Conservation (phyloP, 2,888 invertebrate species). For the Ephialtes manifestator region DNA sequence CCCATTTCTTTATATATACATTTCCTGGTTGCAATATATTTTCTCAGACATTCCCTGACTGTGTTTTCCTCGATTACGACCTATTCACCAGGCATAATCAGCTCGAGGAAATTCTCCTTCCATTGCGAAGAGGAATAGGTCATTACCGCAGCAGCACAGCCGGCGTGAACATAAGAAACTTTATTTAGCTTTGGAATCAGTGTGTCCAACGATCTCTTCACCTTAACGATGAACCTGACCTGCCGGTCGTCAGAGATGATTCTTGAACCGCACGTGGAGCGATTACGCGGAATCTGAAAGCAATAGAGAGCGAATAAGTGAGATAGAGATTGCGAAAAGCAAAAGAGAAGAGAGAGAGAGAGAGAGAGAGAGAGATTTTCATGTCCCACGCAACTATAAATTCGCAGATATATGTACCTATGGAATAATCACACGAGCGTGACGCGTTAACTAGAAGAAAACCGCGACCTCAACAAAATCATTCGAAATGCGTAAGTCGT, state of each 20-base stretch:
- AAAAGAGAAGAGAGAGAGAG: background rate
- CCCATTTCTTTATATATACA: background rate
- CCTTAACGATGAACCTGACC: slow-evolving; percentile 38
- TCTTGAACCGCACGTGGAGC: slow-evolving; percentile 26
- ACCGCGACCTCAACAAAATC: background rate
- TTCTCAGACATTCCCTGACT: background rate
- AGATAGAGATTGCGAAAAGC: background rate
- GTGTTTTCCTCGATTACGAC: slow-evolving; percentile 18
- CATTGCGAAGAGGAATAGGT: slow-evolving; percentile 6
- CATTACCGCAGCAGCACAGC: slow-evolving; percentile 4
- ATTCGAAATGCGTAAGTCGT: background rate
- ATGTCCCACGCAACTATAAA: background rate
- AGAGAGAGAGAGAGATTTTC: background rate
- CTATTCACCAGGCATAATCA: slow-evolving; percentile 20
- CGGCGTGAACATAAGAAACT: background rate
- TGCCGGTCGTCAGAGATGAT: slow-evolving; percentile 2
- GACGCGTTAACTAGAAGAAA: background rate
- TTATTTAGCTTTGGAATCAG: slow-evolving; percentile 10
- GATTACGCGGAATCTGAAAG: background rate
- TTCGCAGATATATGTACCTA: background rate
- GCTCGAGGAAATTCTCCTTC: background rate
- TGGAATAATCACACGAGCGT: background rate
- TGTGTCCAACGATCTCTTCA: slow-evolving; percentile 30
- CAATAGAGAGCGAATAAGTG: background rate
- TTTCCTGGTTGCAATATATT: background rate